These are phyloP conservation scores for Sminthurides aquaticus DNA, from an alignment of 2,888 invertebrate genomes.

Conservation along the genomic window DNA sequence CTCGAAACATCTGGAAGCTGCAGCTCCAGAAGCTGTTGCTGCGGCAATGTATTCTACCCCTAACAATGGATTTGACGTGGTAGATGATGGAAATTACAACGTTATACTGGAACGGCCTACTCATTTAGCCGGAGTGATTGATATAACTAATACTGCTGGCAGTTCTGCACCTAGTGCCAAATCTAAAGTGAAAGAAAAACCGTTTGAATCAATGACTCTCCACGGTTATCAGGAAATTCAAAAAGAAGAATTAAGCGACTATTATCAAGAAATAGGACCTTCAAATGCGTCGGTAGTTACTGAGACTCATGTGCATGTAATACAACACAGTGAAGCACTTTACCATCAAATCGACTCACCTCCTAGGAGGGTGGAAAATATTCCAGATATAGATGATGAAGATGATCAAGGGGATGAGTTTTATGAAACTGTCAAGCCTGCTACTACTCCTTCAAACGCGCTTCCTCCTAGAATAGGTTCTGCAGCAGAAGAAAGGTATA, in stretches of 20 bases:
- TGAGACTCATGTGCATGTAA: too few species aligned
- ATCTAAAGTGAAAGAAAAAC: not conserved
- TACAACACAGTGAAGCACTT: conserved; percentile 11
- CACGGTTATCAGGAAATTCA: conserved; percentile 36
- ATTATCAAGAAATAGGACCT: conserved; percentile 38
- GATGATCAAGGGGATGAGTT: conserved; percentile 38
- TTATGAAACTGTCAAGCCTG: conserved; percentile 38
- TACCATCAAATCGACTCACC: conserved; percentile 36
- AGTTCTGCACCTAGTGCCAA: not conserved
- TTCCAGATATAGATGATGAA: conserved; percentile 29
- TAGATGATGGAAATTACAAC: conserved; percentile 42
- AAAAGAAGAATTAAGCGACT: conserved; percentile 29
- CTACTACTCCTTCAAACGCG: not conserved
- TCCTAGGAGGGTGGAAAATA: not conserved
- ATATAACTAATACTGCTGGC: not conserved
- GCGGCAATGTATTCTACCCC: too few species aligned
- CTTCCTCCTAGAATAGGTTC: not conserved
- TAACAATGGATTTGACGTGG: not conserved
- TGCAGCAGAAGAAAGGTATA: conserved; percentile 14
- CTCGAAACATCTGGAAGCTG: not conserved
- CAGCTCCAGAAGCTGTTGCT: not conserved
- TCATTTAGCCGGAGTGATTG: not conserved
- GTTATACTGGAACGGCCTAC: conserved; percentile 31
- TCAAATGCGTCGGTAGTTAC: not conserved
- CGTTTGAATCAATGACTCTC: conserved; percentile 16